phyloP scores from a whole-genome alignment of 2,113 vertebrate species.

The Mixornis gularis region DNA sequence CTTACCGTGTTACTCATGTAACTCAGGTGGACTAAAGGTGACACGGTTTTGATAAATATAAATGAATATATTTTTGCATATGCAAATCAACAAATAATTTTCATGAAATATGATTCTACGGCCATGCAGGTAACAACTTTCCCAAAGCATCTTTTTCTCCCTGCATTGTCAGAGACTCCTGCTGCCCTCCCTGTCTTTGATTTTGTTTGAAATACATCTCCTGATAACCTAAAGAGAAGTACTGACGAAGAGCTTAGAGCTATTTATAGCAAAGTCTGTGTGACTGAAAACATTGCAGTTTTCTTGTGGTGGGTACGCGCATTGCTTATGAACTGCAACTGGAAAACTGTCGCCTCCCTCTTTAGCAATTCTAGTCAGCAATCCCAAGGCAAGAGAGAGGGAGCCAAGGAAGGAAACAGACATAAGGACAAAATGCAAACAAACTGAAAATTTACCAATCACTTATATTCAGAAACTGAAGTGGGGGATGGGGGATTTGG shows the following conservation, averaged over 20 bases:
- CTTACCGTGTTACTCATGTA: fast-evolving
- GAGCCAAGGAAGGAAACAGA: conserved; percentile 40
- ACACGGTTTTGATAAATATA: neutral
- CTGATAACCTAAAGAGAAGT: conserved; percentile 30
- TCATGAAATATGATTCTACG: neutral
- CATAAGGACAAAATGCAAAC: conserved; percentile 46
- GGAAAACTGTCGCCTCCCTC: conserved; percentile 27
- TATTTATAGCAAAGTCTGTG: conserved; percentile 49
- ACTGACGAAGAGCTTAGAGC: neutral
- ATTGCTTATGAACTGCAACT: conserved; percentile 14
- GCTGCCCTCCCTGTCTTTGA: neutral
- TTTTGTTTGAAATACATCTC: neutral
- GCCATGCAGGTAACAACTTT: neutral
- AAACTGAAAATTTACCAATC: conserved; percentile 45
- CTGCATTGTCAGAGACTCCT: neutral
- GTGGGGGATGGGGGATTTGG: fast-evolving
- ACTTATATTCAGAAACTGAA: neutral
- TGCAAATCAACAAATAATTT: neutral
- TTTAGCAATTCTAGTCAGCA: conserved; percentile 28
- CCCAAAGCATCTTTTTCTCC: neutral
- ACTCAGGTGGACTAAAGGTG: neutral
- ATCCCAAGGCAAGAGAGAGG: neutral
- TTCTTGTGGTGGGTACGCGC: neutral
- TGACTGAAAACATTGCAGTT: conserved; percentile 37
- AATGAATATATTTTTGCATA: neutral